phyloP scores from a whole-genome alignment of 2,113 vertebrate genomes.

The Thryonomys swinderianus region DNA sequence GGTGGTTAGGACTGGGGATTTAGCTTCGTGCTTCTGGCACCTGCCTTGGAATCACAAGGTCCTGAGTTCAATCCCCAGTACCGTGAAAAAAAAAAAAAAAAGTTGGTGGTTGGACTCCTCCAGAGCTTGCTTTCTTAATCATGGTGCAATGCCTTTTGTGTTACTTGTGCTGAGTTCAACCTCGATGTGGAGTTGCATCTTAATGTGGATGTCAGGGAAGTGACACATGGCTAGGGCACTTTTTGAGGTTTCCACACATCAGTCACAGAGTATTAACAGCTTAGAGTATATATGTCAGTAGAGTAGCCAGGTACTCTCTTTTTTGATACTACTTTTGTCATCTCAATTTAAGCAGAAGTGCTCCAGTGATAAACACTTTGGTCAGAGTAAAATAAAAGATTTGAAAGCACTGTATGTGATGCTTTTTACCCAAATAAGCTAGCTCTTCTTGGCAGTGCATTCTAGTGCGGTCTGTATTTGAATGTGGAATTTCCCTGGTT shows the following conservation, averaged over 20 bases:
- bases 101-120: not conserved
- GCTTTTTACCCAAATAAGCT: not conserved
- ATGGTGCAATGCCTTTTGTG: fast-evolving
- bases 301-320: not conserved
- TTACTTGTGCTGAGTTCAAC: not conserved
- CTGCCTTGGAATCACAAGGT: no score
- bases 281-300: fast-evolving
- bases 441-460: not conserved
- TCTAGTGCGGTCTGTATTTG: not conserved
- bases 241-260: fast-evolving
- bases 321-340: not conserved
- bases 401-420: fast-evolving
- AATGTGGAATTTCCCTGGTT: fast-evolving
- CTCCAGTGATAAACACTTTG: not conserved
- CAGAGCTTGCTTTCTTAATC: not conserved
- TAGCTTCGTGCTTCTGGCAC: no score
- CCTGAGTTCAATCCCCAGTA: no score
- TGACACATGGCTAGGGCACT: no score
- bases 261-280: not conserved
- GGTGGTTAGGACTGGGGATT: no score
- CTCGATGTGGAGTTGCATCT: fast-evolving
- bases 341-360: not conserved
- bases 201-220: not conserved
- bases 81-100: no score
- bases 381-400: not conserved